Percentiles rank a stretch among this genome's conserved stretches.
Conservation (phyloP, 2,888 invertebrate species). For the Lumbricus terrestris region DNA sequence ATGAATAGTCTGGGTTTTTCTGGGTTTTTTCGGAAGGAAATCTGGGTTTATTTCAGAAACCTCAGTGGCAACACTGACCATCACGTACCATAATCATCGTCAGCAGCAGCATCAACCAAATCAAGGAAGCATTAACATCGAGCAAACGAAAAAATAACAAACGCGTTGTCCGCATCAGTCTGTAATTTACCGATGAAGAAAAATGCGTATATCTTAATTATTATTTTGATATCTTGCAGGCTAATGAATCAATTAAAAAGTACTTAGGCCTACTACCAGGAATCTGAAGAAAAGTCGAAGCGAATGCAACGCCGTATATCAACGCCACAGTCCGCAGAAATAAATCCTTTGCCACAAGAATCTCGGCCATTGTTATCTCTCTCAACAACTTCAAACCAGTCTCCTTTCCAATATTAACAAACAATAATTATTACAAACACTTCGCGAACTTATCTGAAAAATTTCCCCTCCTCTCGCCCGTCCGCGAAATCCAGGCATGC, state of each 20-base stretch:
- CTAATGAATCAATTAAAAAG: neutral
- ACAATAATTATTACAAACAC: neutral
- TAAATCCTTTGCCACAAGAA: constrained; percentile 56
- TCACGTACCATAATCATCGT: neutral
- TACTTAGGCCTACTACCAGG: constrained; percentile 67
- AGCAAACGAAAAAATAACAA: neutral
- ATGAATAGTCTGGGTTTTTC: no score
- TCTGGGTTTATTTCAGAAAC: no score
- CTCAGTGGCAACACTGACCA: no score
- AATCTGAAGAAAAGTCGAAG: constrained; percentile 74
- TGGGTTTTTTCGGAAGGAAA: no score
- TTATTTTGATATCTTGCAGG: no score
- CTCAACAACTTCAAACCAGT: no score
- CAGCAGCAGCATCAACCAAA: neutral
- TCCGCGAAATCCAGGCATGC: neutral
- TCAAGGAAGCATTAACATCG: neutral
- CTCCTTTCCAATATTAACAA: no score
- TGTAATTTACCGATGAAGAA: neutral
- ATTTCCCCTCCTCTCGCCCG: neutral
- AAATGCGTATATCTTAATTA: neutral
- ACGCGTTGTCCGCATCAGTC: neutral
- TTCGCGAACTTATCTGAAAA: neutral
- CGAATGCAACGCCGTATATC: constrained; percentile 73
- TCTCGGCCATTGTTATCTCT: neutral
- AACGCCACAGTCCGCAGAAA: constrained; percentile 71